Evolutionary conservation across 2,113 vertebrate genomes (phyloP).

Genomic region (Sylvietta virens): DNA sequence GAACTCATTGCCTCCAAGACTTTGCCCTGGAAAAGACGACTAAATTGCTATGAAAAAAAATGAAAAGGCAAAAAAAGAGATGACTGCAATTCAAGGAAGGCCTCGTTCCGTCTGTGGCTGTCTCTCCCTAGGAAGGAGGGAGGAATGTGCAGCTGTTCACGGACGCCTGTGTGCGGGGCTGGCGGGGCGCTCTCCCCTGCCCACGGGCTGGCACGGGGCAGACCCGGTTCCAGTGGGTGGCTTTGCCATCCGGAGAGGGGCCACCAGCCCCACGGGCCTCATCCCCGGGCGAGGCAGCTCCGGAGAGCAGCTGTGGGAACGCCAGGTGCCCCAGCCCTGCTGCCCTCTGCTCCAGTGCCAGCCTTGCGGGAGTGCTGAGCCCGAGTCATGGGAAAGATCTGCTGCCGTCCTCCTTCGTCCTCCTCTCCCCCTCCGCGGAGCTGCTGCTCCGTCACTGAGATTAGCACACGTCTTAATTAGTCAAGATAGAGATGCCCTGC

Average conservation of each 20-base stretch:
- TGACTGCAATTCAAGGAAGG: background rate
- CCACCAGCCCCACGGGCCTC: background rate
- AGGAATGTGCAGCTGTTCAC: background rate
- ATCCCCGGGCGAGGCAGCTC: background rate
- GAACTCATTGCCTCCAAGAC: background rate
- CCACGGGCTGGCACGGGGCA: background rate
- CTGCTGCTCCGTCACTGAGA: conserved; percentile 30
- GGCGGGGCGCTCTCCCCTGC: background rate
- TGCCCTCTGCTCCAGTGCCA: background rate
- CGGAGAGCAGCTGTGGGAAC: rapidly evolving
- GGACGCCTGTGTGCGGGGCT: background rate
- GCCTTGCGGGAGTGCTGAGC: background rate
- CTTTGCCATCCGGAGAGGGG: background rate
- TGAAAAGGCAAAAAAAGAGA: too few species aligned
- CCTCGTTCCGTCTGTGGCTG: background rate
- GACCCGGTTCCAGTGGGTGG: background rate
- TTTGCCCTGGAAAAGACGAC: background rate
- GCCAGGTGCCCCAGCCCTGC: background rate
- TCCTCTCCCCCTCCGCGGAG: background rate
- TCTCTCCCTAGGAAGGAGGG: background rate
- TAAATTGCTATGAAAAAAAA: background rate
- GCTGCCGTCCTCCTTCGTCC: conserved; percentile 48
- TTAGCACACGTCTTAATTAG: conserved; percentile 60
- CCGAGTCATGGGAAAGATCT: conserved; percentile 58
- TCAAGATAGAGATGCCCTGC: conserved; percentile 19